These are phyloP conservation scores for Netelia virgata DNA, from an alignment of 2,888 invertebrate genomes.

Conservation along the genomic window DNA sequence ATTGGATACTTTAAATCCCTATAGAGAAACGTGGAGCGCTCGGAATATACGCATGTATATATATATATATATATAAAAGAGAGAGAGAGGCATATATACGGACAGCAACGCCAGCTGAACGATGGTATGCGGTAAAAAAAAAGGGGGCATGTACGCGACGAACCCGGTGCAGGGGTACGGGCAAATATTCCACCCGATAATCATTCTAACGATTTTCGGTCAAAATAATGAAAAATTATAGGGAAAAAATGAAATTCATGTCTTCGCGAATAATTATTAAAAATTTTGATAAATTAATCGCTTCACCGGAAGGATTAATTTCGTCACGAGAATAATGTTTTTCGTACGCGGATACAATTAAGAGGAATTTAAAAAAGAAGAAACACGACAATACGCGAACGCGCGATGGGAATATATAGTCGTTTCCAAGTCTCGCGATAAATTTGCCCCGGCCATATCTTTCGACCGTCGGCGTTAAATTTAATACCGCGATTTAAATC, in stretches of 20 bases:
- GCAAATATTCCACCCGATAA: background rate
- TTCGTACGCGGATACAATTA: too few relatives aligned
- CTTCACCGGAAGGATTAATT: too few relatives aligned
- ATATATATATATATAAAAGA: conserved; percentile 14
- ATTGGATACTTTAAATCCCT: conserved; percentile 61
- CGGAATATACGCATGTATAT: conserved; percentile 4
- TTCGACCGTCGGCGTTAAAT: conserved; percentile 40
- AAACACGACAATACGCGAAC: background rate
- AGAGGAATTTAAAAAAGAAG: too few relatives aligned
- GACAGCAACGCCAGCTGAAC: conserved; percentile 8
- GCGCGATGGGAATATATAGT: background rate
- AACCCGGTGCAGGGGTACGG: background rate
- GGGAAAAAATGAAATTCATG: background rate
- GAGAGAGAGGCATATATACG: background rate
- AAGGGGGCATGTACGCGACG: background rate
- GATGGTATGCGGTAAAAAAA: conserved; percentile 2
- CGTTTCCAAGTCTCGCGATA: conserved; percentile 6
- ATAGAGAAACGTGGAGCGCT: conserved; percentile 50
- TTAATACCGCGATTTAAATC: conserved; percentile 50
- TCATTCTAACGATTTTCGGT: background rate
- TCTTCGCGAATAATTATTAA: background rate
- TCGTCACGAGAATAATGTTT: too few relatives aligned
- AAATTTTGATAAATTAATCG: conserved; percentile 1
- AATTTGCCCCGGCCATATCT: conserved; percentile 34
- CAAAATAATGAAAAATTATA: background rate